Conservation (phyloP, 2,888 invertebrate genomes). For the Anoplius nigerrimus region DNA sequence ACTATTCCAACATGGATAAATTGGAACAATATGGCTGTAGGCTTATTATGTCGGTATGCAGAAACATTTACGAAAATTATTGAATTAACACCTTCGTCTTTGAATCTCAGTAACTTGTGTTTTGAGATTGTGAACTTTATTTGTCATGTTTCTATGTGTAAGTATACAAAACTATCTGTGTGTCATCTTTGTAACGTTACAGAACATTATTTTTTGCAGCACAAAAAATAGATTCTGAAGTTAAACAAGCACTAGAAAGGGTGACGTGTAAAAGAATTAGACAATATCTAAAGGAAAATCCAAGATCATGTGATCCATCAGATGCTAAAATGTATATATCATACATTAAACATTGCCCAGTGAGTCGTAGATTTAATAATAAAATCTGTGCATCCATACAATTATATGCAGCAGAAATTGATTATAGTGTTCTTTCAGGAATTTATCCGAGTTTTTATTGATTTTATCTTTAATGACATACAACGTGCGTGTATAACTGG, state of each 20-base stretch:
- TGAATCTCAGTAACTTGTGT: conserved; percentile 55
- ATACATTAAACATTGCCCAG: conserved; percentile 57
- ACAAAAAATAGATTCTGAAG: neutral
- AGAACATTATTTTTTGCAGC: conserved; percentile 20
- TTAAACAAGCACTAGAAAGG: conserved; percentile 46
- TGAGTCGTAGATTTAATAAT: conserved; percentile 35
- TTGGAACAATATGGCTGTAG: conserved; percentile 44
- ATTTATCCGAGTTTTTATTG: conserved; percentile 58
- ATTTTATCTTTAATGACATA: conserved; percentile 62
- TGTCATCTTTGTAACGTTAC: neutral
- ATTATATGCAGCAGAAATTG: neutral
- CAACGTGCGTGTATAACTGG: conserved; percentile 28
- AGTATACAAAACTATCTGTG: conserved; percentile 30
- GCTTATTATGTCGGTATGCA: conserved; percentile 36
- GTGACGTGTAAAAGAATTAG: conserved; percentile 60
- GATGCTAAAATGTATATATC: conserved; percentile 53
- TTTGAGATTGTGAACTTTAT: conserved; percentile 61
- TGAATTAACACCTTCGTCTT: conserved; percentile 36
- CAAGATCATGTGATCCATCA: conserved; percentile 46
- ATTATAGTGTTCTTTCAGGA: conserved; percentile 50
- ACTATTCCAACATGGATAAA: conserved; percentile 58
- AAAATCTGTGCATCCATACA: neutral
- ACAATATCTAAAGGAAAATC: conserved; percentile 54
- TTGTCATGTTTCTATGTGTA: conserved; percentile 52
- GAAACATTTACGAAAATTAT: conserved; percentile 47